phyloP scores from a whole-genome alignment of 2,113 vertebrate genomes.

The Gila orcuttii region DNA sequence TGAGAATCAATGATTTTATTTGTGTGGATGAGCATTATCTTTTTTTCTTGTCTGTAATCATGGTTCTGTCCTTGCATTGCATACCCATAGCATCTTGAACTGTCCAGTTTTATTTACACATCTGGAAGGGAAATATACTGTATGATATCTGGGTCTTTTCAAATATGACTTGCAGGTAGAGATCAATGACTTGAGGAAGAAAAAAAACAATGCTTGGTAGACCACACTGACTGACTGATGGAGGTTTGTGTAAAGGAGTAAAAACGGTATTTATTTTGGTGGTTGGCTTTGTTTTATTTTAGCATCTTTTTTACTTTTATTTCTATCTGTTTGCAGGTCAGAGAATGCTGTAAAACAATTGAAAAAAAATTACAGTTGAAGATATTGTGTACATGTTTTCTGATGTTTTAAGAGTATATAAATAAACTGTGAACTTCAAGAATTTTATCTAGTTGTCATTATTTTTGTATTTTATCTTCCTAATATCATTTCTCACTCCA shows the following conservation, averaged over 20 bases:
- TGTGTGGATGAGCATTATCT: conserved; percentile 43
- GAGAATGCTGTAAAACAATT: conserved; percentile 82
- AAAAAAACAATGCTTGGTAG: conserved; percentile 70
- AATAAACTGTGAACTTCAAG: conserved; percentile 79
- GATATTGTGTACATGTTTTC: conserved; percentile 78
- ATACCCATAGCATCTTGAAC: conserved; percentile 33
- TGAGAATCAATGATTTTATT: conserved; percentile 47
- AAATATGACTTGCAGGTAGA: conserved; percentile 37
- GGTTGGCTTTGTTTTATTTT: conserved; percentile 76
- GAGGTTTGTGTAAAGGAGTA: conserved; percentile 79
- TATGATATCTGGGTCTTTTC: conserved; percentile 49
- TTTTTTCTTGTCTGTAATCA: conserved; percentile 43
- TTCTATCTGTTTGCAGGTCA: conserved; percentile 99
- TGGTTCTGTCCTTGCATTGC: conserved; percentile 51
- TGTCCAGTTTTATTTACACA: conserved; percentile 36
- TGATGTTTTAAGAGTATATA: conserved; percentile 79
- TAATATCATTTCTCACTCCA: conserved; percentile 7
- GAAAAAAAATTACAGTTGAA: conserved; percentile 62
- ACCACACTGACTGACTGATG: conserved; percentile 79
- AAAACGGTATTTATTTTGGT: conserved; percentile 86
- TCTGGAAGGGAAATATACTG: conserved; percentile 48
- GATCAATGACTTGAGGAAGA: conserved; percentile 28
- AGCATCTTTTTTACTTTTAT: conserved; percentile 72
- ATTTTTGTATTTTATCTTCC: conserved; percentile 61
- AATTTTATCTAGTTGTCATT: conserved; percentile 70